These are phyloP conservation scores for Cebus imitator DNA, from an alignment of 2,113 vertebrate species.

Conservation along the genomic window DNA sequence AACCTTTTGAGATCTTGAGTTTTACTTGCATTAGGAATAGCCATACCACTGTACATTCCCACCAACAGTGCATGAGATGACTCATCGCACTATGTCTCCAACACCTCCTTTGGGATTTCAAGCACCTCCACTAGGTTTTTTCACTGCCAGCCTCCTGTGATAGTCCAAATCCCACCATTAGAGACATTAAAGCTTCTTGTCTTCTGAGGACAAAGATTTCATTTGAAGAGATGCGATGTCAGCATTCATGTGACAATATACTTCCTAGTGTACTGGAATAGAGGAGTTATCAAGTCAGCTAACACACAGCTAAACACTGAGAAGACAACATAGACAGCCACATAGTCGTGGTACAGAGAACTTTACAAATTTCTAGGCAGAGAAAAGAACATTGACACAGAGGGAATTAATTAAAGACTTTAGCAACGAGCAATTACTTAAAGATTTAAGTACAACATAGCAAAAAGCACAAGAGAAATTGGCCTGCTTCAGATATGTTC, in stretches of 20 bases:
- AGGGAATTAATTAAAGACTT: not conserved
- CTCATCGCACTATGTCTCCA: not conserved
- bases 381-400: not conserved
- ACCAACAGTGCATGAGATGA: not conserved
- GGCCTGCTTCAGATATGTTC: not conserved
- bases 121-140: not conserved
- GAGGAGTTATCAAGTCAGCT: not conserved
- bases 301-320: not conserved
- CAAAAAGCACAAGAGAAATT: not conserved
- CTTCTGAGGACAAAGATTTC: not conserved
- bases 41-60: too few species aligned
- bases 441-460: not conserved
- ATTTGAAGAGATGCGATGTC: not conserved
- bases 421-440: not conserved
- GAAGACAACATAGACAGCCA: too few species aligned
- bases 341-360: not conserved
- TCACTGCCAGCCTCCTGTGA: not conserved
- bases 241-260: not conserved
- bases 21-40: not conserved
- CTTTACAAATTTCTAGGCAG: not conserved
- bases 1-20: not conserved
- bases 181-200: not conserved
- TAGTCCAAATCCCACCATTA: not conserved
- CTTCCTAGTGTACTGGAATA: not conserved
- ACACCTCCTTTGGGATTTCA: not conserved